These are phyloP conservation scores for Ridgeia piscesae DNA, from an alignment of 1,140 invertebrate genomes.

Conservation along the genomic window DNA sequence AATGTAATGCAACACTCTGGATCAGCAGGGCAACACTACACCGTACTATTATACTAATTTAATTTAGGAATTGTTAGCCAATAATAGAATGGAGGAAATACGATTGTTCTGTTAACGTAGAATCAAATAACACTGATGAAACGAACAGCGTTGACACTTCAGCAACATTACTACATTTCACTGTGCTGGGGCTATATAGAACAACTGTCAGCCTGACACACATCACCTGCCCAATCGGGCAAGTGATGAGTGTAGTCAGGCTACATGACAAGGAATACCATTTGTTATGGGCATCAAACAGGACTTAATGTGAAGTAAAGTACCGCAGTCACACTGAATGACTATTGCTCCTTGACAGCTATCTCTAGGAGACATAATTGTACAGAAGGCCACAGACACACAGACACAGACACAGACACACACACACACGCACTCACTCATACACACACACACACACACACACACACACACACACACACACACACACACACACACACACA, in stretches of 20 bases:
- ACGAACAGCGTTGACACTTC: not conserved
- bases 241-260: not conserved
- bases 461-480: not conserved
- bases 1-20: too few relatives aligned
- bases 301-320: not conserved
- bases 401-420: not conserved
- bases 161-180: not conserved
- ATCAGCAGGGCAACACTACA: too few relatives aligned
- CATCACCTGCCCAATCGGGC: not conserved
- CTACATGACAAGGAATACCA: not conserved
- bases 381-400: too few relatives aligned
- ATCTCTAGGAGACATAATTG: conserved; percentile 3
- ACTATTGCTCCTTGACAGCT: not conserved
- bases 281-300: not conserved
- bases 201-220: too few relatives aligned
- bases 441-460: not conserved
- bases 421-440: not conserved
- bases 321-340: not conserved
- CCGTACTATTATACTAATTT: too few relatives aligned
- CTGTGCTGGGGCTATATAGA: too few relatives aligned
- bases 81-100: too few relatives aligned
- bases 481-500: conserved; percentile 7
- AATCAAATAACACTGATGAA: not conserved
- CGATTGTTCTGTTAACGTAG: not conserved
- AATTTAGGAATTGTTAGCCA: too few relatives aligned